Base-by-base conservation (phyloP, 2,888 invertebrate genomes). In the Acleris cristana region DNA sequence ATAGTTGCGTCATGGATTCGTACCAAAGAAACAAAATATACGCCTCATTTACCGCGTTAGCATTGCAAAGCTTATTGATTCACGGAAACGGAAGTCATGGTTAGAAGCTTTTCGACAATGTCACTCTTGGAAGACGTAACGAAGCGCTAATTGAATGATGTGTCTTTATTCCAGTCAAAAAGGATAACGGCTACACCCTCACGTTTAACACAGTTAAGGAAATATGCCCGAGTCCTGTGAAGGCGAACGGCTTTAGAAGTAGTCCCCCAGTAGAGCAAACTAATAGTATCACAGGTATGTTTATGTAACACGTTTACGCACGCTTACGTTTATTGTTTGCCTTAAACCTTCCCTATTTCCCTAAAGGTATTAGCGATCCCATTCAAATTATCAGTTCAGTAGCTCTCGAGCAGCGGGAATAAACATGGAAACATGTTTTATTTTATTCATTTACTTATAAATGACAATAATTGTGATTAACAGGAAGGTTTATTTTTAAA, bases 151-250 rank as follows among this genome's bases (percentile, higher is more conserved):
- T 59, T 30, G 30, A 10, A 60, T 49, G 56, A 62, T 61, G 18
- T 63, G 70, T 18, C 69, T 72, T 72, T 71, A 34, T 89, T 88
- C 48, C 88, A 93, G 93, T 86, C 71, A 93, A 92, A 86, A 92
- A 92, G 83, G 93, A 93, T 79, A 93, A 93, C 68, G 90, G 91
- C 59, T 93, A 91, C 79, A 91, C 90, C 71, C 88, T 93, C 74
- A 93, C 86, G 79, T 93, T 89, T 78, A 92, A 87, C 70, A 90
- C 92, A 70, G 89, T 90, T 70, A 93, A 93, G 84, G 91, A 90
- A 79, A 79, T 92, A 80, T 89, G 91, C 73, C 87, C 90, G 75
- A 92, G 92, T 88, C 92, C 93, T 83, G 88, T 91, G 65, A 93
- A 93, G 80, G 74, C 88, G 72, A 93, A 92, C 70, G 90, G 91